Evolutionary conservation across 2,888 invertebrate species (phyloP), one percentile per base, ranked within the genome.

Genomic region (Pterostichus madidus): DNA sequence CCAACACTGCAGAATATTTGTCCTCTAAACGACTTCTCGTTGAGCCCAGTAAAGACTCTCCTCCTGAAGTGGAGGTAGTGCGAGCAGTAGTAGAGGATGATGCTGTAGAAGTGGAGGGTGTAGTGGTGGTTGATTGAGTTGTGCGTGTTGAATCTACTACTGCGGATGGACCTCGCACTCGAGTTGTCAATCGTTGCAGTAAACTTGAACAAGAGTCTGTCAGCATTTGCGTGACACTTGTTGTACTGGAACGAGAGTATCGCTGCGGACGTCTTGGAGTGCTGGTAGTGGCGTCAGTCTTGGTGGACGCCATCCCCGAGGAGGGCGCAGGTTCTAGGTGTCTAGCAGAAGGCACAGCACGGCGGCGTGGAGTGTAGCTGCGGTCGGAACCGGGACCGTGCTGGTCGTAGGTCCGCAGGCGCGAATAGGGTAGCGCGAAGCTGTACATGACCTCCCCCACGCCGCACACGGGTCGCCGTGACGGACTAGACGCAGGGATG

Each of bases 131-230:
- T 90, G 80, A 91, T 89, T 85, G 90, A 90, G 87, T 90, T 90
- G 86, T 91, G 88, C 85, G 24, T 80, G 75, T 61, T 7, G 15
- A 13, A 0, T 71, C 73, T 13, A 53, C 39, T 13, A 15, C 35
- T 7, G 91, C 94, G 76, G 96, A 96, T 53, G 96, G 96, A 73
- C 95, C 95, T 84, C 96, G 93, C 71, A 93, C 93, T 85, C 95
- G 93, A 46, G 94, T 95, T 7, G 93, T 92, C 87, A 97, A 91
- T 85, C 96, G 93, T 89, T 96, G 96, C 87, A 97, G 92, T 86
- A 97, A 92, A 90, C 93, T 97, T 87, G 96, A 95, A 90, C 96
- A 97, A 86, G 96, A 96, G 89, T 97, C 97, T 86, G 95, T 95
- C 86, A 97, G 91, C 87, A 97, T 91, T 90, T 97, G 97, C 85